Conservation (phyloP, 1,140 invertebrate species). For the Gryon sp. region DNA sequence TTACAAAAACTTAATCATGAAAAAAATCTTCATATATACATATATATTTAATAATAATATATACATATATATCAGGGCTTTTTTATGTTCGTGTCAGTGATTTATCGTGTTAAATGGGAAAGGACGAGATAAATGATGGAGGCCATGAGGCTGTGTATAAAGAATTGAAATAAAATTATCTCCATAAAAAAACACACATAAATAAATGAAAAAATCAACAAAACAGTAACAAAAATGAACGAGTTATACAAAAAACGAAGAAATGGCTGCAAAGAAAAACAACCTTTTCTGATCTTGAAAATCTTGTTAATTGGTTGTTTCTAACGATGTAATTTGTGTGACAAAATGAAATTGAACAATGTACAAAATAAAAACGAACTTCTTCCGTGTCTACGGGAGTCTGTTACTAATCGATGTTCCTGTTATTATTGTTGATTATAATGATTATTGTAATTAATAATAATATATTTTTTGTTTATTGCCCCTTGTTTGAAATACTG, state of each 20-base stretch:
- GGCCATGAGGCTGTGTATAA: constrained; percentile 74
- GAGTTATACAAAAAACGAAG: no score
- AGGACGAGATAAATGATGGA: constrained; percentile 63
- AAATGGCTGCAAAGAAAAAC: no score
- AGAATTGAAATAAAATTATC: constrained; percentile 9
- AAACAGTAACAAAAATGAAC: no score
- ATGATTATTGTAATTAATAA: not conserved
- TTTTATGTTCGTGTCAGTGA: constrained; percentile 46
- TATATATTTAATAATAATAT: no score
- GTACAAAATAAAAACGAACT: no score
- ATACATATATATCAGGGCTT: constrained; percentile 20
- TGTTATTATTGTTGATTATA: no score
- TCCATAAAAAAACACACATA: constrained; percentile 14
- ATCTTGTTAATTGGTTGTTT: no score
- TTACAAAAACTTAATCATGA: constrained; percentile 9
- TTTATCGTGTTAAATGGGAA: constrained; percentile 40
- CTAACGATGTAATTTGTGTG: constrained; percentile 23
- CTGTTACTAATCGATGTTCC: no score
- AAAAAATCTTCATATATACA: constrained; percentile 13
- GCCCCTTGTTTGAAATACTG: constrained; percentile 3
- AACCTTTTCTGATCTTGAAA: no score
- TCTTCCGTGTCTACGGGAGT: constrained; percentile 12
- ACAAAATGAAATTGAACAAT: constrained; percentile 25
- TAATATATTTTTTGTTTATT: not conserved
- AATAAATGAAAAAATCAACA: constrained; percentile 42